Evolutionary conservation across 2,113 vertebrate genomes (phyloP), one percentile per base, ranked within the genome.

Genomic region (Scolopax mira): DNA sequence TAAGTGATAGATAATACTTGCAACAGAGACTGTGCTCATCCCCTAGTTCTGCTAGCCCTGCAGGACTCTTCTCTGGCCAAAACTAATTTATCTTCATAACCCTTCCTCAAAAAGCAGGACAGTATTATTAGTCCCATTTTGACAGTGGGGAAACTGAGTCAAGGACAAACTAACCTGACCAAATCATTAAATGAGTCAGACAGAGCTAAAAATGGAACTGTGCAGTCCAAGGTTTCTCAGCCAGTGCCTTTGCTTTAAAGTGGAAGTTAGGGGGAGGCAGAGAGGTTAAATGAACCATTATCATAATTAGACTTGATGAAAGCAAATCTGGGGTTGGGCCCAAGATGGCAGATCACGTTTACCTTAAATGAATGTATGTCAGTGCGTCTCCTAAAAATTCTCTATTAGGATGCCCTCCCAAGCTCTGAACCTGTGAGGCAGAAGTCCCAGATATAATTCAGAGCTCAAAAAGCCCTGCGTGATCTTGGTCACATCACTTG

Each of bases 261-360:
- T 30, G 0, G 73, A 96, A 96, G 94, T 97, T 96, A 96, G 88
- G 85, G 92, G 88, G 77, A 96, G 92, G 88, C 95, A 96, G 88
- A 90, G 88, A 96, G 94, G 95, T 96, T 96, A 96, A 94, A 95
- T 62, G 95, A 97, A 95, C 94, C 95, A 96, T 96, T 96, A 96
- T 91, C 93, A 94, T 96, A 95, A 96, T 96, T 94, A 94, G 69
- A 95, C 67, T 95, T 95, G 95, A 96, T 93, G 93, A 95, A 96
- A 96, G 90, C 92, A 95, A 93, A 95, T 93, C 92, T 96, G 88
- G 88, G 90, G 83, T 92, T 96, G 94, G 92, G 92, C 72, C 94
- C 96, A 96, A 96, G 79, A 96, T 96, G 93, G 94, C 92, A 97
- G 93, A 93, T 96, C 85, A 90, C 88, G n/a, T 84, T 96, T 96